Conservation (phyloP, 2,888 invertebrate genomes). For the Drosophila greeni region DNA sequence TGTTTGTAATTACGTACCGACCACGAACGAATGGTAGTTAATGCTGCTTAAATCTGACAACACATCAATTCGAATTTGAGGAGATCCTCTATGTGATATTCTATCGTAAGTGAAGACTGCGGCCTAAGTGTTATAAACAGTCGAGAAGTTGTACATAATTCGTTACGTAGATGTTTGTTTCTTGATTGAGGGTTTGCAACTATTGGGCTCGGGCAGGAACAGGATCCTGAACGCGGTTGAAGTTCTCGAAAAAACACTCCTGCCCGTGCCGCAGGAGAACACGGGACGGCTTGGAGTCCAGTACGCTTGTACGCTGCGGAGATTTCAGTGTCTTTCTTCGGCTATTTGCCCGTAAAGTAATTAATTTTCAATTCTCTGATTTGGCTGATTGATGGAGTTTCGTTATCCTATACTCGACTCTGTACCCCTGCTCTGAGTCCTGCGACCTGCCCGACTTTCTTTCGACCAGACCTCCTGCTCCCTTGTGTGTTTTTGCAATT, state of each 20-base stretch:
- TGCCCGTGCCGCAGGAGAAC: neutral
- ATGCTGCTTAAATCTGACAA: slow-evolving; percentile 30
- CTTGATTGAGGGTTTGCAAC: slow-evolving; percentile 42
- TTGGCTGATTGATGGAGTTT: slow-evolving; percentile 35
- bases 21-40: slow-evolving; percentile 34
- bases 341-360: slow-evolving; percentile 14
- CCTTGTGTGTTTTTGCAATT: slow-evolving; percentile 43
- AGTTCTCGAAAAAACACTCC: neutral
- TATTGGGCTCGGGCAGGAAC: slow-evolving; percentile 27
- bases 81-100: slow-evolving; percentile 24
- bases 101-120: slow-evolving; percentile 29
- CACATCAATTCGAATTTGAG: slow-evolving; percentile 18
- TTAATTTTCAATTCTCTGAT: slow-evolving; percentile 25
- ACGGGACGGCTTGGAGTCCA: neutral
- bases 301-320: neutral
- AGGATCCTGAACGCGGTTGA: neutral
- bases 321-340: slow-evolving; percentile 2
- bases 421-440: neutral
- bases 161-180: slow-evolving; percentile 62
- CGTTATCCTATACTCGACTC: slow-evolving; percentile 22
- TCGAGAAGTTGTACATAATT: slow-evolving; percentile 61
- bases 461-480: slow-evolving; percentile 9
- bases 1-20: slow-evolving; percentile 42
- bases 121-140: slow-evolving; percentile 39
- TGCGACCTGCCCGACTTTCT: neutral